phyloP scores from a whole-genome alignment of 2,797 vertebrate species.

The Enteromius mattozi region DNA sequence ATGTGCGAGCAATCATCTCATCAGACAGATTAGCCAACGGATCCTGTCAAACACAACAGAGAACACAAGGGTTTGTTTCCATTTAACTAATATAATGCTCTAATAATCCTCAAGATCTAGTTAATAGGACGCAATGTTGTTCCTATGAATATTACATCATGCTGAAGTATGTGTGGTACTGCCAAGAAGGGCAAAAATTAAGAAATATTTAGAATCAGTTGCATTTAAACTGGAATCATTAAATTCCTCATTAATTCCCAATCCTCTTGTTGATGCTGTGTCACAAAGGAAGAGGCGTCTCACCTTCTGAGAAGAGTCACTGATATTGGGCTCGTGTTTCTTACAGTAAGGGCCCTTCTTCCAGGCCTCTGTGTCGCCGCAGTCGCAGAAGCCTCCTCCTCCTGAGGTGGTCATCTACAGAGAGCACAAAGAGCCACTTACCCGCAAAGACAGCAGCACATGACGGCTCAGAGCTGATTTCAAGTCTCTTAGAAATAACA shows the following conservation, averaged over 20 bases:
- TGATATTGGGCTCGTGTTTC: slow-evolving; percentile 84
- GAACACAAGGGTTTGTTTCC: not conserved
- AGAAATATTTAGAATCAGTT: not conserved
- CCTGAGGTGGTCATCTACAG: slow-evolving; percentile 95
- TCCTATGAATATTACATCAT: not conserved
- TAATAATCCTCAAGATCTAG: not conserved
- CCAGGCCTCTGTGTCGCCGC: slow-evolving; percentile 96
- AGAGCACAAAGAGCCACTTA: slow-evolving; percentile 15
- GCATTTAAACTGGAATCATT: not conserved
- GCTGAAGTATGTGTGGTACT: not conserved
- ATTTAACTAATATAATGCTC: not conserved
- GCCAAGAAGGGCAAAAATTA: not conserved
- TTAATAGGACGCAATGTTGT: not conserved
- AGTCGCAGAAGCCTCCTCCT: slow-evolving; percentile 98
- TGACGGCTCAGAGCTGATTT: not conserved
- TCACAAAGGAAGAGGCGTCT: slow-evolving; percentile 33
- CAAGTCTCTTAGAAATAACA: not conserved
- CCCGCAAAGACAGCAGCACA: slow-evolving; percentile 3
- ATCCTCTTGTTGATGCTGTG: not conserved
- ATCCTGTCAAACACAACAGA: slow-evolving; percentile 77
- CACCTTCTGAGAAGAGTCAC: slow-evolving; percentile 87
- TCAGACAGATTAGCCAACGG: slow-evolving; percentile 86
- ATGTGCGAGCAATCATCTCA: slow-evolving; percentile 88
- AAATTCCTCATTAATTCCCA: not conserved
- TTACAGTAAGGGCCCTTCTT: slow-evolving; percentile 94